These are phyloP conservation scores for Mycalesis mineus DNA, from an alignment of 2,888 invertebrate genomes.

Conservation along the genomic window DNA sequence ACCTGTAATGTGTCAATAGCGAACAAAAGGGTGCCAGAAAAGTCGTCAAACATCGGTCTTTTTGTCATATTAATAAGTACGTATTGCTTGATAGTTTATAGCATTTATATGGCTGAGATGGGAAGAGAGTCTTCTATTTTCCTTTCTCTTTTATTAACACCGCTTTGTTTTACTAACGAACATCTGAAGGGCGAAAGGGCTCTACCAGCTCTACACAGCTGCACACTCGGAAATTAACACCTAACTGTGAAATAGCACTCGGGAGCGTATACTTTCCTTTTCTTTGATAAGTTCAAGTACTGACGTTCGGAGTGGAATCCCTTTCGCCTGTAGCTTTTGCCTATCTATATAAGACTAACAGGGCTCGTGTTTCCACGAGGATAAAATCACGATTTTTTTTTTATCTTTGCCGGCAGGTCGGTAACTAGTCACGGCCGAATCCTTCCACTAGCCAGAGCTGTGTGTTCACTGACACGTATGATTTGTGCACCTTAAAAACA, in stretches of 20 bases:
- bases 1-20: too few relatives aligned
- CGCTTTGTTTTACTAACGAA: neutral
- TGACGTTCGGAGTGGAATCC: constrained; percentile 29
- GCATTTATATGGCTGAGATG: neutral
- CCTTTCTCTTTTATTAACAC: constrained; percentile 3
- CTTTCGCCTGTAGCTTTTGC: constrained; percentile 28
- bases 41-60: too few relatives aligned
- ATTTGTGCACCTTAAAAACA: too few relatives aligned
- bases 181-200: constrained; percentile 8
- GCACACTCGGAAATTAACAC: constrained; percentile 27
- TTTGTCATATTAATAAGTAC: too few relatives aligned
- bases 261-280: constrained; percentile 33
- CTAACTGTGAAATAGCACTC: constrained; percentile 27
- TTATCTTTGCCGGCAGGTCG: too few relatives aligned
- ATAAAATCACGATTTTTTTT: too few relatives aligned
- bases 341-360: constrained; percentile 22
- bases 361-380: too few relatives aligned
- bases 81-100: too few relatives aligned
- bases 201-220: neutral
- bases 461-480: too few relatives aligned
- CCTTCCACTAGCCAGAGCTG: too few relatives aligned
- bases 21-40: too few relatives aligned
- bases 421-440: too few relatives aligned
- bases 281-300: constrained; percentile 28
- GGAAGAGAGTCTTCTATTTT: neutral